Conservation (phyloP, 2,797 vertebrate genomes). For the Anguilla pacifica region DNA sequence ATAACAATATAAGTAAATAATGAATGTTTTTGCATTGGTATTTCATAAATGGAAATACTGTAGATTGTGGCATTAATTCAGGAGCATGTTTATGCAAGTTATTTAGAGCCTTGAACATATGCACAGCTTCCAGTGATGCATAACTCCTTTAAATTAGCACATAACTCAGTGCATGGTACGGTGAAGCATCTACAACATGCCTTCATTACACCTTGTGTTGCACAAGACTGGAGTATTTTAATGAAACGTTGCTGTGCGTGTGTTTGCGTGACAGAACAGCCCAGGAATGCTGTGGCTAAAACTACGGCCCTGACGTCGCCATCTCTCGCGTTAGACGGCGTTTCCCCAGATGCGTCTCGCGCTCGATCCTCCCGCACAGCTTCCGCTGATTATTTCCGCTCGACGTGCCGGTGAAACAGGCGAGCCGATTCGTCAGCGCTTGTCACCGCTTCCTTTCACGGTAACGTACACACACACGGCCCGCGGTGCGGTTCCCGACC, state of each 20-base stretch:
- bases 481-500: constrained; percentile 37
- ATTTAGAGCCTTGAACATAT: no score
- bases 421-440: constrained; percentile 52
- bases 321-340: neutral
- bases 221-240: neutral
- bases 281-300: neutral
- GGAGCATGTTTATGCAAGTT: no score
- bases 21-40: neutral
- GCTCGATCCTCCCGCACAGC: constrained; percentile 19
- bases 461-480: constrained; percentile 51
- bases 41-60: neutral
- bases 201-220: neutral
- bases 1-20: neutral
- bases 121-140: neutral
- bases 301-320: neutral
- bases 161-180: neutral
- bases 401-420: constrained; percentile 50
- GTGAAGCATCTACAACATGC: neutral
- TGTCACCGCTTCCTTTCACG: constrained; percentile 50
- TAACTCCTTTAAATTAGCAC: neutral
- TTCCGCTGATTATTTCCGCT: constrained; percentile 57
- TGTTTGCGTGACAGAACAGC: neutral
- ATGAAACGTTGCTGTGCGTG: neutral
- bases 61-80: no score
- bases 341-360: neutral